These are phyloP conservation scores for Urocynchramus pylzowi DNA, from an alignment of 2,113 vertebrate genomes.

Conservation along the genomic window DNA sequence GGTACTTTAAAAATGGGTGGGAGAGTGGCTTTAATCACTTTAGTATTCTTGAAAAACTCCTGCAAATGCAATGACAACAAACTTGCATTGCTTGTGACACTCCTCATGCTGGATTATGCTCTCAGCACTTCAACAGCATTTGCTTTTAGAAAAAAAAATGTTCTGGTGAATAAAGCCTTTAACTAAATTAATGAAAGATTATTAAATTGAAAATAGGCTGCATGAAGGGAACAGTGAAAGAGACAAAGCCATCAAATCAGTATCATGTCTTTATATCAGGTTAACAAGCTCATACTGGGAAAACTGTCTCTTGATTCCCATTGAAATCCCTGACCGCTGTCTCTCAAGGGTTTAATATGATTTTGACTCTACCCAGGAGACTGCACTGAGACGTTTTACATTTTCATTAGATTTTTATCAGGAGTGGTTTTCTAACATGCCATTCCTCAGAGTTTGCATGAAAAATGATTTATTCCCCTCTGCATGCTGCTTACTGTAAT, in stretches of 20 bases:
- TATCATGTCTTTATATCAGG: not conserved
- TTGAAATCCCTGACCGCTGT: conserved; percentile 10
- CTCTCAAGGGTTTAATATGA: conserved; percentile 22
- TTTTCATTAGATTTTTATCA: conserved; percentile 56
- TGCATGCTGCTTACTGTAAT: not conserved
- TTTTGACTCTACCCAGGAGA: not conserved
- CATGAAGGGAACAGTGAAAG: not conserved
- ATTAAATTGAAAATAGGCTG: conserved; percentile 19
- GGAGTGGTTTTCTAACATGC: conserved; percentile 15
- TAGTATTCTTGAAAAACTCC: not conserved
- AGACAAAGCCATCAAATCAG: conserved; percentile 7
- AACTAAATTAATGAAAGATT: conserved; percentile 12
- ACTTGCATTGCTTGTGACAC: not conserved
- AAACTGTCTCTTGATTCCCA: conserved; percentile 18
- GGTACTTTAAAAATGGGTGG: not conserved
- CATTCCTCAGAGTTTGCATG: conserved; percentile 3
- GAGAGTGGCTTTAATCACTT: not conserved
- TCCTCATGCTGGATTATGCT: not conserved
- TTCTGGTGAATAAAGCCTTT: not conserved
- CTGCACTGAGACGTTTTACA: conserved; percentile 12
- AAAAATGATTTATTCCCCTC: conserved; percentile 17
- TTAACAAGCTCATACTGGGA: conserved; percentile 31
- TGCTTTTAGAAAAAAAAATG: not conserved
- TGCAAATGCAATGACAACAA: not conserved
- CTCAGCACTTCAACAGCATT: not conserved